Percentiles rank a stretch among this genome's conserved stretches.
phyloP scores from a whole-genome alignment of 2,113 vertebrate species.

The Actenoides hombroni region DNA sequence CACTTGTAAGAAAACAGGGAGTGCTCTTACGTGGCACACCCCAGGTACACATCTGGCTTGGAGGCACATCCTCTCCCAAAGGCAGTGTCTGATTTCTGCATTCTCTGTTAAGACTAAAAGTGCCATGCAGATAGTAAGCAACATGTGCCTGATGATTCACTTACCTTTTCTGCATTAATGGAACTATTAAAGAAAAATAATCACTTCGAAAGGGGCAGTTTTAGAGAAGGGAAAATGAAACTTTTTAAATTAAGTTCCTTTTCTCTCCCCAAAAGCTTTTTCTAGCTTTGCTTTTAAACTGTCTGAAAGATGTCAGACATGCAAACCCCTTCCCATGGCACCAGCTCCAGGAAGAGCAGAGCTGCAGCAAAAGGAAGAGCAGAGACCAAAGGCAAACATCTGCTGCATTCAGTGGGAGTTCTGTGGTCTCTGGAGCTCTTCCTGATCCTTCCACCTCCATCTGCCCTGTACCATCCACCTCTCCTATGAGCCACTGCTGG shows the following conservation, averaged over 20 bases:
- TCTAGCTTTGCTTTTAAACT: background rate
- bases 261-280: background rate
- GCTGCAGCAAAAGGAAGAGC: background rate
- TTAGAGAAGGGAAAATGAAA: background rate
- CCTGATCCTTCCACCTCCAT: background rate
- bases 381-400: background rate
- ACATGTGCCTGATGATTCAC: background rate
- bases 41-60: background rate
- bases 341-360: background rate
- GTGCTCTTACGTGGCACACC: background rate
- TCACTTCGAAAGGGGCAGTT: background rate
- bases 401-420: background rate
- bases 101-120: background rate
- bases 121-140: background rate
- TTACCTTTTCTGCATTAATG: background rate
- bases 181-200: background rate
- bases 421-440: background rate
- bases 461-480: background rate
- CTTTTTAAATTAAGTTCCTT: background rate
- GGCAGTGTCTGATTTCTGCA: background rate
- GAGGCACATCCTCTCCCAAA: background rate
- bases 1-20: background rate
- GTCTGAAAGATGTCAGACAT: slow-evolving; percentile 13
- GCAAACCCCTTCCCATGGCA: background rate
- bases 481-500: background rate